Evolutionary conservation across 64 coral and sea anemone genomes (phyloP).

Genomic region (Montipora capricornis): DNA sequence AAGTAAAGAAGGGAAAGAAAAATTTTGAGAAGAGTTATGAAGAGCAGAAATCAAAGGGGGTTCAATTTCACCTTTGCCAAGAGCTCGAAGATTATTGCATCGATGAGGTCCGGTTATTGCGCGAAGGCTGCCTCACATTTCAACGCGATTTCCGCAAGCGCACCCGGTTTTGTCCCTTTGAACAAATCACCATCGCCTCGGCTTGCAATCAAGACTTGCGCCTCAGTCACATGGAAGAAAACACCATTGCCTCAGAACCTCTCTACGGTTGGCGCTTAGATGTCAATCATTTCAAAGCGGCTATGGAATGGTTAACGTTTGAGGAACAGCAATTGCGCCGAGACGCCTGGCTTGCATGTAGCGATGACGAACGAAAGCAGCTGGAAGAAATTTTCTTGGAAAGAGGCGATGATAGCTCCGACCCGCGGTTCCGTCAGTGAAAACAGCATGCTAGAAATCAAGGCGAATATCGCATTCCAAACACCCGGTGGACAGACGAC

Average conservation of each 20-base stretch:
- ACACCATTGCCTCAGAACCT: too few species aligned
- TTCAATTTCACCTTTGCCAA: neutral
- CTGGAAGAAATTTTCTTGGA: too few species aligned
- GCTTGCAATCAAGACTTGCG: conserved; percentile 48
- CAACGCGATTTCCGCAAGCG: neutral
- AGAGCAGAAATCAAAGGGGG: too few species aligned
- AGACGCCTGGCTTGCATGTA: too few species aligned
- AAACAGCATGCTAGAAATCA: neutral
- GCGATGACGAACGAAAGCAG: too few species aligned
- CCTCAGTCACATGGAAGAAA: neutral
- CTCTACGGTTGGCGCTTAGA: too few species aligned
- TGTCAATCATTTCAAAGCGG: too few species aligned
- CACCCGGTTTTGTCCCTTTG: conserved; percentile 14
- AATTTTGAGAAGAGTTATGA: conserved; percentile 13
- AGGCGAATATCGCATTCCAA: too few species aligned
- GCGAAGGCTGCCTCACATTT: conserved; percentile 13
- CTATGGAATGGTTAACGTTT: too few species aligned
- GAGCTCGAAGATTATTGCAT: conserved; percentile 39
- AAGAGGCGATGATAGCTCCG: too few species aligned
- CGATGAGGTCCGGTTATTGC: conserved; percentile 27
- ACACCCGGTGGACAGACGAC: too few species aligned
- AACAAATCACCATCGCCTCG: conserved; percentile 38
- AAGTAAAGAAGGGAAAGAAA: neutral
- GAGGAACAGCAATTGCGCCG: too few species aligned
- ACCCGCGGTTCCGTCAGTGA: neutral